A percentile compares a stretch with the other conserved stretches of the same genome.
phyloP scores from a whole-genome alignment of 1,140 invertebrate genomes.

The Drosophila ogumai region DNA sequence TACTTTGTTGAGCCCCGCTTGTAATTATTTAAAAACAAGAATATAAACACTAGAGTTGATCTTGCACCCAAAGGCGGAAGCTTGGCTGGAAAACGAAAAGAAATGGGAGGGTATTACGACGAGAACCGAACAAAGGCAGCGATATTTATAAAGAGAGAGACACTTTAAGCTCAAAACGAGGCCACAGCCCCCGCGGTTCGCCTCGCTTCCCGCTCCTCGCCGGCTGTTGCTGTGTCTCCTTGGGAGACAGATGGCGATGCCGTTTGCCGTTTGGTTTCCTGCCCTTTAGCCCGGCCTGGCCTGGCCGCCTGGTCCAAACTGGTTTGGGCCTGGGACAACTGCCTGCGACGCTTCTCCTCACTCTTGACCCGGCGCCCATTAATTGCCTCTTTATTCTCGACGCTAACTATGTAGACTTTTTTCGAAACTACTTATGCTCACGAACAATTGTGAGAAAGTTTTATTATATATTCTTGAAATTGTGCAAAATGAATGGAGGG shows the following conservation, averaged over 20 bases:
- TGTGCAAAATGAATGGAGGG: constrained; percentile 3
- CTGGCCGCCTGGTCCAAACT: constrained; percentile 25
- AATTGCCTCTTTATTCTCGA: constrained; percentile 51
- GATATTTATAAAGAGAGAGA: neutral
- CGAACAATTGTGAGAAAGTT: constrained; percentile 61
- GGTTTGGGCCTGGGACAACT: constrained; percentile 34
- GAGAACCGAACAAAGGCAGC: constrained; percentile 6
- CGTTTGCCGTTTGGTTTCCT: constrained; percentile 26
- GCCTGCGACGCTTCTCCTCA: constrained; percentile 1
- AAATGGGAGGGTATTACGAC: constrained; percentile 16
- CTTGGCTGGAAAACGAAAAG: constrained; percentile 2
- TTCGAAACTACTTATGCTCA: constrained; percentile 12
- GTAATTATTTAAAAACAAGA: neutral
- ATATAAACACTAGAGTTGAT: neutral
- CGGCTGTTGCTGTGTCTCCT: constrained; percentile 34
- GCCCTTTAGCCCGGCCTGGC: constrained; percentile 47
- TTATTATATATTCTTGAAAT: constrained; percentile 41
- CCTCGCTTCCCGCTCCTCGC: neutral
- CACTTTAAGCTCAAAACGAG: constrained; percentile 28
- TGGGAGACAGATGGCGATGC: constrained; percentile 40
- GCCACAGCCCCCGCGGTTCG: constrained; percentile 32
- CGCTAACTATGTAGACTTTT: constrained; percentile 39
- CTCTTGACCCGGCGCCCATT: constrained; percentile 19
- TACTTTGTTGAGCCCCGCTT: neutral
- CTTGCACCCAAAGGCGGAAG: neutral